Conservation (phyloP, 2,797 vertebrate genomes). For the Natrix natrix region DNA sequence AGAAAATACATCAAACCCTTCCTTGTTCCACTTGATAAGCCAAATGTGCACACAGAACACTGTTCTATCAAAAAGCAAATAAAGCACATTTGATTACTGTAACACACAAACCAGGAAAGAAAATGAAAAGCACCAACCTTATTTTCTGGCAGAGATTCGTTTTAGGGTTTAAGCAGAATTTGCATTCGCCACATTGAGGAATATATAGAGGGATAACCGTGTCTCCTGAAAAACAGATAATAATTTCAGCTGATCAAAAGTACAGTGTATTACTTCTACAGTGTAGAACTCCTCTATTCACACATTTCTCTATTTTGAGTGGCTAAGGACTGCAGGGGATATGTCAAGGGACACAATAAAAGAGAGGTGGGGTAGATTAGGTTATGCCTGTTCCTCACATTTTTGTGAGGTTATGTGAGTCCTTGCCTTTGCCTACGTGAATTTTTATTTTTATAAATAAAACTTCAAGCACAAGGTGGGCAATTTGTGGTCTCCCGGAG, state of each 20-base stretch:
- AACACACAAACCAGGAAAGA: not conserved
- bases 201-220: conserved; percentile 90
- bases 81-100: not conserved
- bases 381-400: not conserved
- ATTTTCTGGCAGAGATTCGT: conserved; percentile 99
- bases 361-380: not conserved
- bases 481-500: not conserved
- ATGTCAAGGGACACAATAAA: not conserved
- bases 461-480: not conserved
- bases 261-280: not conserved
- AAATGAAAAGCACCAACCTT: conserved; percentile 75
- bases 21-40: not conserved
- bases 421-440: not conserved
- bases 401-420: not conserved
- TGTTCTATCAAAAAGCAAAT: not conserved
- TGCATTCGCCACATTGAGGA: conserved; percentile 95
- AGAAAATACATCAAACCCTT: not conserved
- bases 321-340: not conserved
- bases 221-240: conserved; percentile 79
- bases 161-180: conserved; percentile 95
- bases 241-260: conserved; percentile 22
- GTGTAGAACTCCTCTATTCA: not conserved
- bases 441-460: not conserved
- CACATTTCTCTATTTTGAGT: not conserved
- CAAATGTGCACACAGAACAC: not conserved